Evolutionary conservation across 2,113 vertebrate genomes (phyloP).

Genomic region (Brevimyrus niger): DNA sequence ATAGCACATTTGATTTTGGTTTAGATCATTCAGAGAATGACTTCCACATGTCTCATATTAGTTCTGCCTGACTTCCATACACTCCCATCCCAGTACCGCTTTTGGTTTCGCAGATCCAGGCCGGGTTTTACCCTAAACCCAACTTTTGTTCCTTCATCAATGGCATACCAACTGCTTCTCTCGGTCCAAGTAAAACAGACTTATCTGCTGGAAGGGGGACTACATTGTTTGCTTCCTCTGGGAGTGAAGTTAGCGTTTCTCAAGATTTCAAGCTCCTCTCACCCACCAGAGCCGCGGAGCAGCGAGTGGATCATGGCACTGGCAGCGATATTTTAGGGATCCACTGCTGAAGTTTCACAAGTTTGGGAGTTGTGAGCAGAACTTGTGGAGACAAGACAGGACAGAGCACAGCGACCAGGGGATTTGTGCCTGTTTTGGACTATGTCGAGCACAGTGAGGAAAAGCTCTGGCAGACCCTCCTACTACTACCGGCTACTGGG

Average conservation of each 20-base stretch:
- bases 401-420: background rate
- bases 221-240: constrained; percentile 16
- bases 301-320: background rate
- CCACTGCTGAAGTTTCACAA: background rate
- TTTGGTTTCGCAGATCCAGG: background rate
- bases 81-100: background rate
- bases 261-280: background rate
- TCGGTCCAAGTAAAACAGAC: constrained; percentile 15
- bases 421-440: constrained; percentile 21
- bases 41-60: background rate
- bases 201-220: constrained; percentile 18
- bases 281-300: background rate
- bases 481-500: constrained; percentile 74
- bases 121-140: constrained; percentile 9
- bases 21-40: background rate
- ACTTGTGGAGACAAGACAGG: background rate
- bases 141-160: constrained; percentile 26
- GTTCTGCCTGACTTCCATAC: background rate
- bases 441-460: constrained; percentile 70
- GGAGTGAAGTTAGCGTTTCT: background rate
- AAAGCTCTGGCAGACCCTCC: constrained; percentile 65
- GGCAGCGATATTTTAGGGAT: background rate
- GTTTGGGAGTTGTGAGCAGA: constrained; percentile 12
- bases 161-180: constrained; percentile 20
- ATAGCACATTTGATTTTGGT: background rate